Evolutionary conservation across 2,797 vertebrate genomes (phyloP).

Genomic region (Sebastolobus alascanus): DNA sequence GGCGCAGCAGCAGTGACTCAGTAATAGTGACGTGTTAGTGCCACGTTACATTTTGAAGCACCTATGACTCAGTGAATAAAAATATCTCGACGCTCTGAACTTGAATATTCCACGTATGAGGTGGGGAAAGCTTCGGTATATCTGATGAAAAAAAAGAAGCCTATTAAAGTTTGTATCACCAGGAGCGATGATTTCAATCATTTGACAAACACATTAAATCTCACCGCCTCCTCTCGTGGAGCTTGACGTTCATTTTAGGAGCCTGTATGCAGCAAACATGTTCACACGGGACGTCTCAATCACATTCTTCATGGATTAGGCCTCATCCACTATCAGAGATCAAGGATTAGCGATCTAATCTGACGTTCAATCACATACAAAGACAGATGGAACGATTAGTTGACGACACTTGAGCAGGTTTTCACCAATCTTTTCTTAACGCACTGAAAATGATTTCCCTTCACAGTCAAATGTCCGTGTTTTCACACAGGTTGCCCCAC

Average conservation of each 20-base stretch:
- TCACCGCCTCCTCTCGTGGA: slow-evolving; percentile 26
- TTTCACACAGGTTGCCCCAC: slow-evolving; percentile 58
- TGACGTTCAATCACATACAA: slow-evolving; percentile 58
- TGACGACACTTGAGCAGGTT: slow-evolving; percentile 54
- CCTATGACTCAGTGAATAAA: slow-evolving; percentile 8
- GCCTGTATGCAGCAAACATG: slow-evolving; percentile 39
- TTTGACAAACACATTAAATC: slow-evolving; percentile 58
- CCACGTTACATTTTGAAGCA: not conserved
- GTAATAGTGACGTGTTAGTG: not conserved
- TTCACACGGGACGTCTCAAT: slow-evolving; percentile 45
- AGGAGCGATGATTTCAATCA: slow-evolving; percentile 56
- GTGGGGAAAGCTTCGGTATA: not conserved
- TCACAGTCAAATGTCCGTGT: slow-evolving; percentile 63
- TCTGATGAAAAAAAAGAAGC: slow-evolving; percentile 39
- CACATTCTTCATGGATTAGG: slow-evolving; percentile 51
- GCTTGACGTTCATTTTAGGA: slow-evolving; percentile 56
- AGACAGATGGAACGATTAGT: slow-evolving; percentile 64
- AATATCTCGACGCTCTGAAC: slow-evolving; percentile 12
- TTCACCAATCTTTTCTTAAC: slow-evolving; percentile 18
- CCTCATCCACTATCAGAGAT: slow-evolving; percentile 53
- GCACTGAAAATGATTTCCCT: slow-evolving; percentile 41
- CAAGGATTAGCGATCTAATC: slow-evolving; percentile 58
- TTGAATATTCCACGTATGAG: slow-evolving; percentile 11
- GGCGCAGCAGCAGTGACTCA: not conserved
- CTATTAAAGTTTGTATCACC: slow-evolving; percentile 50